A percentile compares a stretch with the other conserved stretches of the same genome.
Conservation (phyloP, 2,113 vertebrate genomes). For the Brachirus orientalis region DNA sequence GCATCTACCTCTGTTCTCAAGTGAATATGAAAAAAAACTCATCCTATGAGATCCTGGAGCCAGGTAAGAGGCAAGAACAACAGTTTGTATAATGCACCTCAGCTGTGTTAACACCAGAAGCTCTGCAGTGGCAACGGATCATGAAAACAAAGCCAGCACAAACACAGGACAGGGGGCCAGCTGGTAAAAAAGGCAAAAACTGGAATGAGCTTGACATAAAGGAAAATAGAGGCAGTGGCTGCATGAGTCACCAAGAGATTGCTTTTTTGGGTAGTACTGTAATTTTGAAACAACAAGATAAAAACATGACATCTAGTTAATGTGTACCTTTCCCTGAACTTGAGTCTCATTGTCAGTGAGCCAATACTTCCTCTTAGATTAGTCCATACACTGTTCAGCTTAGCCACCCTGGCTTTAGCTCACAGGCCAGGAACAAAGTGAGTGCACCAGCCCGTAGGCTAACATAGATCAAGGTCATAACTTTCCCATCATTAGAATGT, state of each 20-base stretch:
- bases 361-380: slow-evolving; percentile 68
- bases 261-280: slow-evolving; percentile 28
- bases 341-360: slow-evolving; percentile 54
- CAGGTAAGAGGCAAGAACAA: slow-evolving; percentile 73
- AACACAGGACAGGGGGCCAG: slow-evolving; percentile 45
- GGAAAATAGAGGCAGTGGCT: slow-evolving; percentile 23
- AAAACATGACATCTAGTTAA: slow-evolving; percentile 26
- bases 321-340: slow-evolving; percentile 60
- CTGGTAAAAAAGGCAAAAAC: slow-evolving; percentile 33
- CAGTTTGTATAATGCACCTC: slow-evolving; percentile 75
- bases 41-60: slow-evolving; percentile 65
- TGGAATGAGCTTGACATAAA: slow-evolving; percentile 21
- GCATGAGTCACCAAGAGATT: slow-evolving; percentile 13
- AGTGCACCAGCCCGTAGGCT: slow-evolving; percentile 53
- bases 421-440: slow-evolving; percentile 69
- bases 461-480: slow-evolving; percentile 69
- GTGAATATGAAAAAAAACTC: slow-evolving; percentile 31
- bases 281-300: slow-evolving; percentile 16
- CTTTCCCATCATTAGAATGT: slow-evolving; percentile 69
- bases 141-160: slow-evolving; percentile 75
- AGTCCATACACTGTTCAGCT: slow-evolving; percentile 50
- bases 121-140: slow-evolving; percentile 70
- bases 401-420: slow-evolving; percentile 65
- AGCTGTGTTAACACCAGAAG: slow-evolving; percentile 82
- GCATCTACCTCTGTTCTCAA: slow-evolving; percentile 26